These are phyloP conservation scores for Balanococcus diminutus DNA, from an alignment of 2,888 invertebrate species.

Conservation along the genomic window DNA sequence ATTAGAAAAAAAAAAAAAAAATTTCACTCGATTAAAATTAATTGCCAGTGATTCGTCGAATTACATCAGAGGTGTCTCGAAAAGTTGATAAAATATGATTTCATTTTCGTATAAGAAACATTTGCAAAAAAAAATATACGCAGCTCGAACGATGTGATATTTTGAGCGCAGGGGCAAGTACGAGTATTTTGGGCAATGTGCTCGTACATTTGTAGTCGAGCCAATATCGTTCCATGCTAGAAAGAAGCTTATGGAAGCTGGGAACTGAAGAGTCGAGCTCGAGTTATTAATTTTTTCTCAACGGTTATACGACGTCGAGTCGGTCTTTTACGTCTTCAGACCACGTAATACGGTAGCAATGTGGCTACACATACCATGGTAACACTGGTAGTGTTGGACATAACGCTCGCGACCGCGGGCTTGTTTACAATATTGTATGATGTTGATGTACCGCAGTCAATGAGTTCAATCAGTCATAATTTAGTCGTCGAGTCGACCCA, in stretches of 20 bases:
- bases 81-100: no score
- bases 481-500: background rate
- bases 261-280: no score
- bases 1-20: no score
- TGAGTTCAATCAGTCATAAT: slow-evolving; percentile 13
- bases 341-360: background rate
- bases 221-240: background rate
- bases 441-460: background rate
- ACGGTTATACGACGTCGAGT: no score
- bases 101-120: no score
- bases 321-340: background rate
- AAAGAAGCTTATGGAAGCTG: background rate
- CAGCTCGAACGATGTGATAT: no score
- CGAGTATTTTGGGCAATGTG: background rate
- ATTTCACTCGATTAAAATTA: no score
- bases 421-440: background rate
- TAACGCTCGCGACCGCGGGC: background rate
- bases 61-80: no score
- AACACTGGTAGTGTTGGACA: background rate
- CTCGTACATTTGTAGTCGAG: background rate
- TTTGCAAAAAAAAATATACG: no score
- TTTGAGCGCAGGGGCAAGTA: no score
- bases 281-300: no score
- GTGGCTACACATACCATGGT: background rate
- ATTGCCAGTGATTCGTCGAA: no score